phyloP scores from a whole-genome alignment of 35 echinoderm and acorn worm species.

The Diadema setosum region DNA sequence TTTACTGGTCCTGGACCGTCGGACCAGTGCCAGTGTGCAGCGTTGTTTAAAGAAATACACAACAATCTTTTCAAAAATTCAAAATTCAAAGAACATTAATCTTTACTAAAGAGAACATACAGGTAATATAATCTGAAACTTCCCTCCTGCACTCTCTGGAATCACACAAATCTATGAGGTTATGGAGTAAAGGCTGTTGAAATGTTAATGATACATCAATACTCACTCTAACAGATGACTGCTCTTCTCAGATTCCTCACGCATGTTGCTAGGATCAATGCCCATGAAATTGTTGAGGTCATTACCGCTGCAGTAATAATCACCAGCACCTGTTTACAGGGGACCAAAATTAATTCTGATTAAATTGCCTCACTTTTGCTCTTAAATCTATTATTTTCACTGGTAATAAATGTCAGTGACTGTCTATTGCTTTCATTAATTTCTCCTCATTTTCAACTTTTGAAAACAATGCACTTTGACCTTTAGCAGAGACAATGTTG shows the following conservation, averaged over 20 bases:
- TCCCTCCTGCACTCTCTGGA: no score
- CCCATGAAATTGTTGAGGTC: constrained; percentile 89
- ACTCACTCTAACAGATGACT: constrained; percentile 69
- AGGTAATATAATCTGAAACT: no score
- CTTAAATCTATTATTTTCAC: background rate
- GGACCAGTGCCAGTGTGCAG: no score
- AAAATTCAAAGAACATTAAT: no score
- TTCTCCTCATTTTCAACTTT: background rate
- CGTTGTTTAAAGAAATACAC: no score
- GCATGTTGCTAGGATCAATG: constrained; percentile 17
- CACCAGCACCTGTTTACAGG: constrained; percentile 65
- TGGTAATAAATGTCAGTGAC: background rate
- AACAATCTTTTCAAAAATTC: no score
- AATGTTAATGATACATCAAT: no score
- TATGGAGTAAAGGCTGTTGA: no score
- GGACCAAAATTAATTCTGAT: background rate
- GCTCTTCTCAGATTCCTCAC: constrained; percentile 46
- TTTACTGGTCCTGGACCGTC: no score
- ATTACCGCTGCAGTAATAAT: constrained; percentile 90
- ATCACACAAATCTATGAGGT: no score
- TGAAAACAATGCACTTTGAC: background rate
- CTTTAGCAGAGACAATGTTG: background rate
- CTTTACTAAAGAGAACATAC: no score
- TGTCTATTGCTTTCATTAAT: background rate
- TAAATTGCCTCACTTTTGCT: background rate